Conservation (phyloP, 2,113 vertebrate species). For the Pholis gunnellus region DNA sequence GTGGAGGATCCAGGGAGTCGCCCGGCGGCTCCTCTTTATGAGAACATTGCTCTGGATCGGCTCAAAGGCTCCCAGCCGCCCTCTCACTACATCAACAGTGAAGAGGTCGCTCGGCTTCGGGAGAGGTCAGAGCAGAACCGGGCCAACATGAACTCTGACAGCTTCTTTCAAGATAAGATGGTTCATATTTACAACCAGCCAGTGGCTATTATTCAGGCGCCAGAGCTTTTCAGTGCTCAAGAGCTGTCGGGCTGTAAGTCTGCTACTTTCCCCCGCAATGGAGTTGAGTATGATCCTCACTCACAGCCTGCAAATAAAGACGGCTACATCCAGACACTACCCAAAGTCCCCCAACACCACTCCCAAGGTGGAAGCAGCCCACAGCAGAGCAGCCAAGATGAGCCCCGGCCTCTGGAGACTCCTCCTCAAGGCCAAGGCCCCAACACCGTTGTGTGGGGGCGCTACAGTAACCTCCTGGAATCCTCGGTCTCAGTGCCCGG, state of each 20-base stretch:
- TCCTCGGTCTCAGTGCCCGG: constrained; percentile 96
- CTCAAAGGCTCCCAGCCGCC: constrained; percentile 74
- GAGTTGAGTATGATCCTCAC: constrained; percentile 83
- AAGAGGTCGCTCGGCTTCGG: constrained; percentile 75
- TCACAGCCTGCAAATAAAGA: constrained; percentile 86
- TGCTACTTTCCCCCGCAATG: constrained; percentile 90
- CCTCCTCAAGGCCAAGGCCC: constrained; percentile 84
- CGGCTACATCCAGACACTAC: constrained; percentile 89
- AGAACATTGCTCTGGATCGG: constrained; percentile 72
- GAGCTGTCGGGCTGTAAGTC: constrained; percentile 87
- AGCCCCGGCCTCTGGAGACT: constrained; percentile 82
- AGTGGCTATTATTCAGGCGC: constrained; percentile 89
- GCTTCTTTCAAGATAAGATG: constrained; percentile 88
- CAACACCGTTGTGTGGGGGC: constrained; percentile 86
- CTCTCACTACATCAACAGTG: constrained; percentile 81
- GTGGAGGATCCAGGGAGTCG: constrained; percentile 87
- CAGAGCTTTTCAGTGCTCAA: constrained; percentile 87
- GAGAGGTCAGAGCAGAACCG: constrained; percentile 83
- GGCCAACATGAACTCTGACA: constrained; percentile 81
- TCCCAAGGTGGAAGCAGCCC: constrained; percentile 77
- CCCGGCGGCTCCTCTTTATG: constrained; percentile 65
- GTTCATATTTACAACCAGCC: constrained; percentile 92
- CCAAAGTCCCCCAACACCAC: constrained; percentile 88
- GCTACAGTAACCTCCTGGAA: constrained; percentile 91
- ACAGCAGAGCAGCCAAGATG: constrained; percentile 84